phyloP scores from a whole-genome alignment of 2,888 invertebrate species.

The Dryobota labecula region DNA sequence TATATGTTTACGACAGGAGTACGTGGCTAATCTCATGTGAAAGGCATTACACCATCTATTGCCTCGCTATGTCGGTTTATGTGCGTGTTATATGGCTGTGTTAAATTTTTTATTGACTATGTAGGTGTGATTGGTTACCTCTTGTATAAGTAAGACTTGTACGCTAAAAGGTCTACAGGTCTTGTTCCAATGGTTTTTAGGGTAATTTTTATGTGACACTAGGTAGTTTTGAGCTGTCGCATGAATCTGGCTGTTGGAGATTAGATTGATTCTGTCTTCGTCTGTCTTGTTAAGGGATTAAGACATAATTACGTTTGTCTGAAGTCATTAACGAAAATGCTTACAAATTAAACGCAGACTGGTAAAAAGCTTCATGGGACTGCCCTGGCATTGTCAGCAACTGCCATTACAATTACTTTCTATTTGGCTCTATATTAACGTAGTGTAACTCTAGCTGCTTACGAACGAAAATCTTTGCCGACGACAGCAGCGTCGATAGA shows the following conservation, averaged over 20 bases:
- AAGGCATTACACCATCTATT: constrained; percentile 61
- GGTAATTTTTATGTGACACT: neutral
- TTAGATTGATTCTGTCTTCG: constrained; percentile 17
- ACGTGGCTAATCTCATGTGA: constrained; percentile 63
- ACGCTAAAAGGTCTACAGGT: constrained; percentile 34
- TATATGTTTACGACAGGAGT: constrained; percentile 48
- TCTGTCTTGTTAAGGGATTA: neutral
- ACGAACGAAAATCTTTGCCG: neutral
- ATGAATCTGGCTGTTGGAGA: constrained; percentile 28
- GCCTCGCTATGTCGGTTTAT: constrained; percentile 51
- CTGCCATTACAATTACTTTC: neutral
- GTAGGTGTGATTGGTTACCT: constrained; percentile 62
- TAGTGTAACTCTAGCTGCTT: neutral
- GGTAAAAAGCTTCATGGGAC: neutral
- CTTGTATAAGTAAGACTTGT: constrained; percentile 25
- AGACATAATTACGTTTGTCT: neutral
- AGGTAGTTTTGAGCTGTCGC: constrained; percentile 8
- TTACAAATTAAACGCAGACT: neutral
- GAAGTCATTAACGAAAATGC: neutral
- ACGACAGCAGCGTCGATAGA: no score
- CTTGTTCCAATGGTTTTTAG: constrained; percentile 16
- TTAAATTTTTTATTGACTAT: constrained; percentile 63
- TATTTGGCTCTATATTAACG: neutral
- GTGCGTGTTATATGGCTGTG: constrained; percentile 62
- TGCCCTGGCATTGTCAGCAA: neutral